Conservation (phyloP, 2,113 vertebrate genomes). For the Leucoraja erinaceus region DNA sequence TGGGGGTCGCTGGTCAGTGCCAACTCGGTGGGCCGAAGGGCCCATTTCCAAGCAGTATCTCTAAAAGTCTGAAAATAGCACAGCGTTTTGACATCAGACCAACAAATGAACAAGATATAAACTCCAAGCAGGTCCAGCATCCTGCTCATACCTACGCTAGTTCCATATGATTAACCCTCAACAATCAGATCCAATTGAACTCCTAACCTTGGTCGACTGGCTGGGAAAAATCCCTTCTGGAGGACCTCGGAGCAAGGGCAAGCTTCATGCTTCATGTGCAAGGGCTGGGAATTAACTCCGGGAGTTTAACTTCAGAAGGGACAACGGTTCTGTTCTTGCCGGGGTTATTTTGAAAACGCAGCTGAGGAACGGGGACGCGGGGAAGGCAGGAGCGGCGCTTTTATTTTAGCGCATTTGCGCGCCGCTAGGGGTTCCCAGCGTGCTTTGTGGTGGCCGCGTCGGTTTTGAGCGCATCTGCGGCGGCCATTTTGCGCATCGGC, state of each 20-base stretch:
- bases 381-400: not conserved
- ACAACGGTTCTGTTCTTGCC: not conserved
- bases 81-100: not conserved
- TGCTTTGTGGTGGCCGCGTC: not conserved
- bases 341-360: not conserved
- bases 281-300: not conserved
- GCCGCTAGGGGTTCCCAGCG: not conserved
- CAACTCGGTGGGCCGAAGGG: too few species aligned
- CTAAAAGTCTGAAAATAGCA: too few species aligned
- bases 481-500: too few species aligned
- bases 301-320: not conserved
- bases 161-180: not conserved
- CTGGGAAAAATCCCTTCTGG: not conserved
- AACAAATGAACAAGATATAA: too few species aligned
- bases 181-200: not conserved
- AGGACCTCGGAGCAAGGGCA: not conserved
- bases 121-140: too few species aligned
- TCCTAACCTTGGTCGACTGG: not conserved
- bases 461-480: not conserved
- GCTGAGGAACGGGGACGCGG: too few species aligned
- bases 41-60: too few species aligned
- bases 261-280: not conserved
- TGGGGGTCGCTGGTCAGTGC: too few species aligned
- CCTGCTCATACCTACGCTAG: not conserved
- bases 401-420: not conserved